Percentiles rank a stretch among this genome's conserved stretches.
These are phyloP conservation scores for Tiliacea citrago DNA, from an alignment of 2,888 invertebrate genomes.

Conservation along the genomic window DNA sequence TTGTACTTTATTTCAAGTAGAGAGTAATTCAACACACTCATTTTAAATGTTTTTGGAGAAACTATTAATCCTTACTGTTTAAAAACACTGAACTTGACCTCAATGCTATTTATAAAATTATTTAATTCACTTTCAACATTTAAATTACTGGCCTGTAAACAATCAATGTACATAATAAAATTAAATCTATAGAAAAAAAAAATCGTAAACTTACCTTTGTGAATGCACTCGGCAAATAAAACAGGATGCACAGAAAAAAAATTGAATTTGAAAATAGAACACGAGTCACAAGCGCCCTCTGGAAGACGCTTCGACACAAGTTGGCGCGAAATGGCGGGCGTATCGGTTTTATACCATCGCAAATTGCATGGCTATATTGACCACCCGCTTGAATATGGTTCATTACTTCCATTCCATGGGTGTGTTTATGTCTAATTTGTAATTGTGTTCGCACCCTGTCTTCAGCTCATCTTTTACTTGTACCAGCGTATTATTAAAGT, in stretches of 20 bases:
- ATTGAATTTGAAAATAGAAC: constrained; percentile 60
- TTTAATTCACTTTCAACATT: neutral
- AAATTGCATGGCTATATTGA: constrained; percentile 82
- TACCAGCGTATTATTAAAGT: constrained; percentile 42
- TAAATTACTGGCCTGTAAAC: neutral
- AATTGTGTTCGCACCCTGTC: constrained; percentile 84
- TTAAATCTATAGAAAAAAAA: neutral
- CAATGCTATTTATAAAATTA: neutral
- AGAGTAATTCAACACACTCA: no score
- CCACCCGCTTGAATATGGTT: constrained; percentile 88
- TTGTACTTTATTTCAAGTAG: neutral
- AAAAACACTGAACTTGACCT: neutral
- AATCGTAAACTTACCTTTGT: constrained; percentile 69
- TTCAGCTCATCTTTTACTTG: constrained; percentile 73
- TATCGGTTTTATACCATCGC: constrained; percentile 83
- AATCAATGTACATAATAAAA: neutral
- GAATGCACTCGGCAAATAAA: constrained; percentile 53
- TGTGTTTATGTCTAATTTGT: constrained; percentile 85
- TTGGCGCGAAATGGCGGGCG: constrained; percentile 63
- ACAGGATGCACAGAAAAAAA: constrained; percentile 54
- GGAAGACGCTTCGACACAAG: constrained; percentile 75
- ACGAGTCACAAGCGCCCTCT: constrained; percentile 76
- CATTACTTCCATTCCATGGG: constrained; percentile 84
- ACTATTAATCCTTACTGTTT: neutral
- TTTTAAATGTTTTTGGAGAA: neutral